Evolutionary conservation across 2,888 invertebrate species (phyloP), one percentile per base, ranked within the genome.

Genomic region (Axea sp.): DNA sequence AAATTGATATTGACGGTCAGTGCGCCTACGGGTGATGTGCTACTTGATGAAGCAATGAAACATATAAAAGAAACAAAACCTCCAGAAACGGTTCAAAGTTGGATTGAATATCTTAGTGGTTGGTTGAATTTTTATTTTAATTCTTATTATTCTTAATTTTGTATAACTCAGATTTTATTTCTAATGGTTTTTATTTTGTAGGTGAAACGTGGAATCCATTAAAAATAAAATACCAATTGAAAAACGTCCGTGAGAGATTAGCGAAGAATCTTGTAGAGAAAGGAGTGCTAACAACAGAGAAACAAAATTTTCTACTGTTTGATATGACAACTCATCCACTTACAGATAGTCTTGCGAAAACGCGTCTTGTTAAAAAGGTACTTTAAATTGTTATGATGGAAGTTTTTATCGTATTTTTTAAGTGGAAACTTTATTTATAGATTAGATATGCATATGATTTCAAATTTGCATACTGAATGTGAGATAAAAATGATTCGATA

Each of bases 321-420:
- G 99, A 99, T 90, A 99, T 99, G 98, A 99, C 99, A 55, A 99
- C 99, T 81, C 99, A 99, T 91, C 99, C 99, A 30, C 91, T 99
- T 74, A 97, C 96, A 76, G 98, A 99, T 88, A 96, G 96, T 89
- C 92, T 94, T 79, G 94, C 96, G 55, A 99, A 99, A 91, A 95
- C 95, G 84, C 94, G 97, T 82, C 92, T 99, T 84, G 97, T 99
- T 72, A 98, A 98, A 91, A 97, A 96, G 93, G 96, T 96, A 81
- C 77, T 3, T 69, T 37, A 31, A 6, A 33, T 24, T 9, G 6
- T 37, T 33, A 37, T 17, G 26, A 24, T 12, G 24, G n/a, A 22
- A 22, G 0, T 22, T 41, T 57, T 14, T 22, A 43, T 57, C 49
- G 7, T 9, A 30, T 1, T 24, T 14, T 2, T 1, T 9, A 7